Conservation (phyloP, 2,888 invertebrate genomes). For the Parochlus steinenii region DNA sequence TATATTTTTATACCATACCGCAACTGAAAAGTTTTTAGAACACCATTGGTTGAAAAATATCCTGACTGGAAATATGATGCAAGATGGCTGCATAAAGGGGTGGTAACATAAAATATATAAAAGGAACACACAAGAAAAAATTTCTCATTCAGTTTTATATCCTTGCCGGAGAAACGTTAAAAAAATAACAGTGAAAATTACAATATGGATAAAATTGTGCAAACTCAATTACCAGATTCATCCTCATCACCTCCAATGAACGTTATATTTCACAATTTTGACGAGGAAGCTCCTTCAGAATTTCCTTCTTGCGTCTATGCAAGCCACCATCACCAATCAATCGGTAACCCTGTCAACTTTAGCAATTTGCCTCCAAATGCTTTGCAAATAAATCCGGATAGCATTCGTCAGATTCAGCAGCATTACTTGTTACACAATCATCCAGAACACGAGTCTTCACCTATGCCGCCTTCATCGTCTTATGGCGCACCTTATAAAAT, state of each 20-base stretch:
- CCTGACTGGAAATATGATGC: too few relatives aligned
- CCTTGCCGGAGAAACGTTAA: too few relatives aligned
- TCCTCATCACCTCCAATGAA: slow-evolving; percentile 53
- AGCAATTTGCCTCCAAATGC: slow-evolving; percentile 22
- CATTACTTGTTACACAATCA: slow-evolving; percentile 26
- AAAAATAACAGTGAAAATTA: slow-evolving; percentile 1
- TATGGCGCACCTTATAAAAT: slow-evolving; percentile 64
- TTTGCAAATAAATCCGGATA: slow-evolving; percentile 15
- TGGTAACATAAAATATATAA: too few relatives aligned
- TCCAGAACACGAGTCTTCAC: too few relatives aligned
- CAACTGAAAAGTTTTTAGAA: too few relatives aligned
- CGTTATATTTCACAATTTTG: slow-evolving; percentile 25
- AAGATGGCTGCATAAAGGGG: too few relatives aligned
- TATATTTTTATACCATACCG: too few relatives aligned
- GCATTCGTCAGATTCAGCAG: slow-evolving; percentile 26
- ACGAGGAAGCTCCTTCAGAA: slow-evolving; percentile 45
- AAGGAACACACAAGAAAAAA: too few relatives aligned
- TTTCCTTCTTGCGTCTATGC: slow-evolving; percentile 70
- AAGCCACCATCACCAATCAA: slow-evolving; percentile 32
- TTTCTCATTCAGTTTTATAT: too few relatives aligned
- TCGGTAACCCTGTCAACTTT: slow-evolving; percentile 19
- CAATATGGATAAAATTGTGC: slow-evolving; percentile 23
- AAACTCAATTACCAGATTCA: slow-evolving; percentile 48
- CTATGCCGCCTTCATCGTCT: too few relatives aligned
- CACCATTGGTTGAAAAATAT: too few relatives aligned